phyloP scores from a whole-genome alignment of 2,888 invertebrate genomes.

The Podabrus alpinus region DNA sequence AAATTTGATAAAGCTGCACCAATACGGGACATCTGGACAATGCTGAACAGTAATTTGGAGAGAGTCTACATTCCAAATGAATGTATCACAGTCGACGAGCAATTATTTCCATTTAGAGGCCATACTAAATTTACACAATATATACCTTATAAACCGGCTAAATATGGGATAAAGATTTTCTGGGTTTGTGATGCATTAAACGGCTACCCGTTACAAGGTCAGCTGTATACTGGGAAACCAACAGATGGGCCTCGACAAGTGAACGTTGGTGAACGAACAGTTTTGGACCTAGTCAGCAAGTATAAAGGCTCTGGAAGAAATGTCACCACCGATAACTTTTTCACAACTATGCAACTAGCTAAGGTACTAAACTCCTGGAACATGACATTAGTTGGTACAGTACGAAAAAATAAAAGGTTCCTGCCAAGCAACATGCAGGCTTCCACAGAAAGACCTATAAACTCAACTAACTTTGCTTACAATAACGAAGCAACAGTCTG shows the following conservation, averaged over 20 bases:
- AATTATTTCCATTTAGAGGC: constrained; percentile 4
- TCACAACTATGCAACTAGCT: constrained; percentile 8
- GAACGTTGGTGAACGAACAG: too few species aligned
- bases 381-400: constrained; percentile 1
- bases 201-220: too few species aligned
- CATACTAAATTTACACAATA: constrained; percentile 9
- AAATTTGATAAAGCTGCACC: constrained; percentile 15
- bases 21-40: constrained; percentile 14
- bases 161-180: constrained; percentile 5
- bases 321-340: constrained; percentile 18
- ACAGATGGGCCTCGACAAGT: too few species aligned
- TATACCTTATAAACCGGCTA: constrained; percentile 6
- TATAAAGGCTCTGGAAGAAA: constrained; percentile 3
- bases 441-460: background rate
- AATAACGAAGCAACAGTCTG: background rate
- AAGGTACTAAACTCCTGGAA: constrained; percentile 5
- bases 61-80: background rate
- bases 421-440: constrained; percentile 10
- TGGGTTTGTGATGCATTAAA: too few species aligned
- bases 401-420: constrained; percentile 8
- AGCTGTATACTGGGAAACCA: too few species aligned
- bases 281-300: background rate
- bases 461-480: constrained; percentile 10
- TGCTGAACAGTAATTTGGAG: constrained; percentile 12
- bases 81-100: background rate